phyloP scores from a whole-genome alignment of 2,797 vertebrate species.

The Xenentodon cancila region DNA sequence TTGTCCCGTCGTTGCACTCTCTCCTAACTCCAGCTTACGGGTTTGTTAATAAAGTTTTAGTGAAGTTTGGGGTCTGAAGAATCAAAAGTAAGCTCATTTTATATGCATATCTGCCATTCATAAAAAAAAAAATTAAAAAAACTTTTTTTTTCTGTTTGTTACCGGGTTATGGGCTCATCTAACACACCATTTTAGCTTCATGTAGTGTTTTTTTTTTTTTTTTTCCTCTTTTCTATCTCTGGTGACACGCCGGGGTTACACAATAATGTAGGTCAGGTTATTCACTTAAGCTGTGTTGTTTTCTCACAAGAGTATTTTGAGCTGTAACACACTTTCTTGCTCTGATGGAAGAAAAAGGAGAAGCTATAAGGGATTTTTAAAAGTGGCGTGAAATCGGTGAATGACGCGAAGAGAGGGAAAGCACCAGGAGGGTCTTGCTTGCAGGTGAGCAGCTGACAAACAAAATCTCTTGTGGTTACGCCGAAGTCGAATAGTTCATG shows the following conservation, averaged over 20 bases:
- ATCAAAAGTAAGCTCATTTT: no score
- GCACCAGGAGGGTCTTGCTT: neutral
- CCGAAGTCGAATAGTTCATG: neutral
- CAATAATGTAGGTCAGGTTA: slow-evolving; percentile 46
- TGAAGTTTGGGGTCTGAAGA: no score
- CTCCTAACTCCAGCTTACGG: no score
- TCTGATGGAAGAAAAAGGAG: neutral
- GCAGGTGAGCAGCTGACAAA: slow-evolving; percentile 9
- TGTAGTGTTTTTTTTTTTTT: neutral
- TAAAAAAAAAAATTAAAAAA: no score
- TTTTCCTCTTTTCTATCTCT: neutral
- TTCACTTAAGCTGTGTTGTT: slow-evolving; percentile 9
- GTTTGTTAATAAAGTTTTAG: no score
- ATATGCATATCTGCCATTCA: no score
- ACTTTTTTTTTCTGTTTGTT: no score
- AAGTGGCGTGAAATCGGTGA: slow-evolving; percentile 31
- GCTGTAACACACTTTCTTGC: slow-evolving; percentile 10
- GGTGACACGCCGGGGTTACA: slow-evolving; percentile 10
- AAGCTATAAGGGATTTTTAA: neutral
- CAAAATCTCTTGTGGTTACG: slow-evolving; percentile 15
- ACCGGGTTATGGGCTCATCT: no score
- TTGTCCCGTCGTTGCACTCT: no score
- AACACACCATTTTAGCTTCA: neutral
- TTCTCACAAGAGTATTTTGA: neutral
- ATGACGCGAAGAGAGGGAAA: slow-evolving; percentile 15